Percentiles rank a stretch among this genome's conserved stretches.
phyloP scores from a whole-genome alignment of 2,797 vertebrate genomes.

The Lithobates sylvaticus region DNA sequence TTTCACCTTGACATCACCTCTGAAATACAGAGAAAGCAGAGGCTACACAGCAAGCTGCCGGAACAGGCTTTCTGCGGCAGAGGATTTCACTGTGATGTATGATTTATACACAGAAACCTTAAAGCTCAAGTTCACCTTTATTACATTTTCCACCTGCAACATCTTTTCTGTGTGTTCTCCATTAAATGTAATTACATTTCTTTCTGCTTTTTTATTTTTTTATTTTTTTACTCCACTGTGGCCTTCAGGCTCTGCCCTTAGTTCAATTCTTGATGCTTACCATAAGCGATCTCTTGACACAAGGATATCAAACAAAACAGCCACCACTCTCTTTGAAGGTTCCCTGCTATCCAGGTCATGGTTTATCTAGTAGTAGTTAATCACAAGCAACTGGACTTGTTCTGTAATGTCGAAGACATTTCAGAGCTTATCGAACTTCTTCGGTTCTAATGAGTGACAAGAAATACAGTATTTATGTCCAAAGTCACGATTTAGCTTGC shows the following conservation, averaged over 20 bases:
- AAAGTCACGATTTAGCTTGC: too few species aligned
- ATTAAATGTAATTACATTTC: background rate
- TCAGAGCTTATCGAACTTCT: too few species aligned
- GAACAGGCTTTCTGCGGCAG: slow-evolving; percentile 56
- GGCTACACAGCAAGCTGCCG: slow-evolving; percentile 73
- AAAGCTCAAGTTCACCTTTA: background rate
- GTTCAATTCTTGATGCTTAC: background rate
- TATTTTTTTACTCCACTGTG: background rate
- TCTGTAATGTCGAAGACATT: too few species aligned
- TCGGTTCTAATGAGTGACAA: too few species aligned
- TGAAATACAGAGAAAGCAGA: slow-evolving; percentile 76
- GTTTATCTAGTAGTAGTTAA: too few species aligned
- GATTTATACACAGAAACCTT: slow-evolving; percentile 8
- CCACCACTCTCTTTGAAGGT: too few species aligned
- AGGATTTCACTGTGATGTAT: slow-evolving; percentile 30
- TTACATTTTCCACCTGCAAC: background rate
- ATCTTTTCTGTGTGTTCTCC: background rate
- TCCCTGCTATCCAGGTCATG: too few species aligned
- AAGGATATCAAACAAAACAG: background rate
- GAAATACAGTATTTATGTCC: too few species aligned
- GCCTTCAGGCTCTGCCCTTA: background rate
- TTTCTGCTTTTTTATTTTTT: background rate
- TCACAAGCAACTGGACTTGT: too few species aligned
- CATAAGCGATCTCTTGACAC: background rate
- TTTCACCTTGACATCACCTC: slow-evolving; percentile 95